These are phyloP conservation scores for Campylorhamphus procurvoides DNA, from an alignment of 2,113 vertebrate species.

Conservation along the genomic window DNA sequence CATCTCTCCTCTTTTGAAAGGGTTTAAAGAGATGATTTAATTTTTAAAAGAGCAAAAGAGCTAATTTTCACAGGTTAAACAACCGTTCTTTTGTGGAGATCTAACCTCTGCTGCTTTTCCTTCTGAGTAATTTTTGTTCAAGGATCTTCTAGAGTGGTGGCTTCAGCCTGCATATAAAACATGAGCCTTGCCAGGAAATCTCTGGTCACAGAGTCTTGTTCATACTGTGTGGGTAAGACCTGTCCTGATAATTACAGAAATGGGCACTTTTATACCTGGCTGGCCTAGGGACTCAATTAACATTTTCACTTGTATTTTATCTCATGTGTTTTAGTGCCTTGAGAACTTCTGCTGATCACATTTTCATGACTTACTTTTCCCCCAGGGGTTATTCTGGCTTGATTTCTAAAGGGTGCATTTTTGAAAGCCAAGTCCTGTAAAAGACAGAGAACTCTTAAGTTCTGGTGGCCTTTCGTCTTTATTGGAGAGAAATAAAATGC, in stretches of 20 bases:
- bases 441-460: neutral
- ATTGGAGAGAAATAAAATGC: neutral
- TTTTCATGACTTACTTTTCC: neutral
- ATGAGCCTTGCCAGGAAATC: neutral
- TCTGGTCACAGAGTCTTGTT: neutral
- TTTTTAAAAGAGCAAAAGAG: neutral
- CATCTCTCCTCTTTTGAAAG: neutral
- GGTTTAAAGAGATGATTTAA: neutral
- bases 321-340: neutral
- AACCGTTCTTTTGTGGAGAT: neutral
- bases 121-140: neutral
- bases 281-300: neutral
- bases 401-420: neutral
- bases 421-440: neutral
- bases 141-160: neutral
- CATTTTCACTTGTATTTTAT: conserved; percentile 9
- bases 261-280: neutral
- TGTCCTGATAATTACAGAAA: neutral
- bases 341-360: neutral
- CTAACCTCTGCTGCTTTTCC: neutral
- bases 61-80: neutral
- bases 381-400: neutral
- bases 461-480: neutral
- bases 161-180: neutral
- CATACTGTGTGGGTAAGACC: neutral